Base-by-base conservation (phyloP, 2,797 vertebrate genomes). In the Calcarius lapponicus region DNA sequence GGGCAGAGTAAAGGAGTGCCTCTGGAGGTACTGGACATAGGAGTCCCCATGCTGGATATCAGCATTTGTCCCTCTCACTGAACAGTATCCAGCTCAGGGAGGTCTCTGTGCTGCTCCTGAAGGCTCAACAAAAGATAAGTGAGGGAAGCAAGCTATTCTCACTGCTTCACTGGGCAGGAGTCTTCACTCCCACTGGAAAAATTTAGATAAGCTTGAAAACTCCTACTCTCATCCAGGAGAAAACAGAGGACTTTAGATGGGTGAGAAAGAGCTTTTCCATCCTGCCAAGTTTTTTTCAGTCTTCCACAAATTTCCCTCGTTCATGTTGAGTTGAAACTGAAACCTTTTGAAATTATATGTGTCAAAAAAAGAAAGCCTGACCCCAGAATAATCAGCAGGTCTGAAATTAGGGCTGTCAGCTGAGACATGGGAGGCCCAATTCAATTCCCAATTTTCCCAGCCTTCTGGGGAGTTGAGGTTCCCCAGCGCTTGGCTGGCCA, bases 131-230 rank as follows among this genome's bases (percentile, higher is more conserved):
- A 88, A 82, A 86, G 82, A 86, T 90, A 91, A 93, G n/a, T 66
- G 60, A 84, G 80, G 84, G 79, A 88, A 75, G 31, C 54, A 86
- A 95, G 36, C 36, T 95, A 81, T 83, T 88, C 82, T 95, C 36
- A 86, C 79, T 31, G 36, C 50, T 91, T 86, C 76, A 69, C 47
- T 86, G 21, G 58, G 54, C 80, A 81, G 90, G 62, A 96, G 82
- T 36, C 70, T 90, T 89, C 85, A 75, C 16, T 88, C 91, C 80
- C 58, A 86, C 86, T 88, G 76, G 56, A 80, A 93, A 95, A 80
- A 88, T 67, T 86, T 56, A 94, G 96, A 92, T 96, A 94, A 86
- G 83, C 82, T 80, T 62, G 28, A 81, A 92, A 93, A 88, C 54
- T 51, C 82, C 70, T 79, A 14, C 32, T 81, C 22, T 90, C 58